Conservation (phyloP, 2,888 invertebrate species). For the Morpho helenor region DNA sequence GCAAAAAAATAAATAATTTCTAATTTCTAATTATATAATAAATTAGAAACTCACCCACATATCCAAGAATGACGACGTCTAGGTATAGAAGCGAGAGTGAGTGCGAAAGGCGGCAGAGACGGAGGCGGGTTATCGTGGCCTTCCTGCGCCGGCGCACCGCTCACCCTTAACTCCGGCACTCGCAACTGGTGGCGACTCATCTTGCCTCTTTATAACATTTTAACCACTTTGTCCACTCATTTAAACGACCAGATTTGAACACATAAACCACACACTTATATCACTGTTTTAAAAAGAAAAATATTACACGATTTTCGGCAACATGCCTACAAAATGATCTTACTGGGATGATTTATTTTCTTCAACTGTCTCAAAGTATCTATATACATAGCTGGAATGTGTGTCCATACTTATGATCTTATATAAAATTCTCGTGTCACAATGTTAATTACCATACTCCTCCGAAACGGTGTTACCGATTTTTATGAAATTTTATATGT, state of each 20-base stretch:
- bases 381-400: slow-evolving; percentile 17
- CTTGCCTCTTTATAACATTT: slow-evolving; percentile 56
- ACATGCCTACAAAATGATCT: background rate
- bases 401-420: too few relatives aligned
- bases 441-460: too few relatives aligned
- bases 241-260: background rate
- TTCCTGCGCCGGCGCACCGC: slow-evolving; percentile 72
- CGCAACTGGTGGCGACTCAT: slow-evolving; percentile 80
- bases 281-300: background rate
- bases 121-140: slow-evolving; percentile 65
- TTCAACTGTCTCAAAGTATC: background rate
- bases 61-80: slow-evolving; percentile 87
- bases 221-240: slow-evolving; percentile 1
- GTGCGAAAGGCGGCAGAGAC: slow-evolving; percentile 63
- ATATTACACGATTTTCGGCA: background rate
- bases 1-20: too few relatives aligned
- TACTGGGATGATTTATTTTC: background rate
- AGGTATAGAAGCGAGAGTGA: slow-evolving; percentile 77
- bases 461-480: too few relatives aligned
- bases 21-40: background rate
- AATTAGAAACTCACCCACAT: slow-evolving; percentile 80
- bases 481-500: too few relatives aligned
- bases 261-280: background rate
- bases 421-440: too few relatives aligned
- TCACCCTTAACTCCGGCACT: slow-evolving; percentile 84